Base-by-base conservation (phyloP, 2,113 vertebrate genomes). In the Varanus salvator region DNA sequence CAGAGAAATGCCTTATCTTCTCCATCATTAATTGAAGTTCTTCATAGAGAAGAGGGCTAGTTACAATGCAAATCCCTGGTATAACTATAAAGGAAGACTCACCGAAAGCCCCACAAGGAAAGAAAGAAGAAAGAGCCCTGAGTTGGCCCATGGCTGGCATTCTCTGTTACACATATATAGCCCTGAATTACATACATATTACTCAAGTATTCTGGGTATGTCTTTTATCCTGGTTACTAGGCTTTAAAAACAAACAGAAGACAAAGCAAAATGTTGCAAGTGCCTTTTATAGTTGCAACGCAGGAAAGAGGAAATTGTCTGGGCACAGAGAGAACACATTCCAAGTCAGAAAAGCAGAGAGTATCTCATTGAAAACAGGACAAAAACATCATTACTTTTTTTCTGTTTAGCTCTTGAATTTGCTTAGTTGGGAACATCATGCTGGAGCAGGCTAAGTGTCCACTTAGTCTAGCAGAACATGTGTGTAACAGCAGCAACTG, bases 231-330 rank as follows among this genome's bases (percentile, higher is more conserved):
- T 60, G 19, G 48, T 90, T 75, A 87, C 69, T 4, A 4, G 19
- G 31, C 8, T 75, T 69, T 60, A 19, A 23, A 81, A 85, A 75
- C 27, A 75, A 80, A 87, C 38, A 87, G 21, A 80, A 80, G 25
- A n/a, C 29, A 57, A 75, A 83, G 85, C 48, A 78, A 84, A 44
- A 44, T 44, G 38, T 44, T 66, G 87, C 27, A 89, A 89, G 21
- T 50, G 57, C 29, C 31, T 77, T 31, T 81, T 52, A 89, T 34
- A 77, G 57, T 68, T 68, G 21, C 72, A 52, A 76, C 29, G 27
- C 71, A 84, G 57, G 11, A 89, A 89, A 88, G 14, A 82, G 34
- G 19, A 84, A 77, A 60, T 74, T 50, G 7, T 85, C 64, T 72
- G 54, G 52, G 68, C 66, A 88, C 34, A 60, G 27, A 44, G 9